These are phyloP conservation scores for Turnix velox DNA, from an alignment of 2,113 vertebrate species.

Conservation along the genomic window DNA sequence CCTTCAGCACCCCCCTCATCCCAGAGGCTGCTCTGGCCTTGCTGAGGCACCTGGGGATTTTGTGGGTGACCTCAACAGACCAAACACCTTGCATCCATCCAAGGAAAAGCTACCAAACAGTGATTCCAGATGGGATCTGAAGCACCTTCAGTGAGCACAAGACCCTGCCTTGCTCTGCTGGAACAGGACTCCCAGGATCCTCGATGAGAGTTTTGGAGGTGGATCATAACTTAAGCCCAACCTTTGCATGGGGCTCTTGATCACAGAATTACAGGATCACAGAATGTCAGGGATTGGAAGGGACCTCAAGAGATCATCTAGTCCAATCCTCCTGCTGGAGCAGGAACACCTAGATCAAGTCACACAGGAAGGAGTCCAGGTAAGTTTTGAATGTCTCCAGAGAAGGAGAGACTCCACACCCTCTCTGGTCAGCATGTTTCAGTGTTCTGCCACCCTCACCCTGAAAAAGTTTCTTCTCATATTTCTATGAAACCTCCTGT, in stretches of 20 bases:
- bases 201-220: not conserved
- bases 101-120: accelerated
- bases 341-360: no score
- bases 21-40: not conserved
- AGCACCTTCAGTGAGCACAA: not conserved
- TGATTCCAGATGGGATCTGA: not conserved
- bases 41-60: not conserved
- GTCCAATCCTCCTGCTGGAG: no score
- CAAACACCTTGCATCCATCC: accelerated
- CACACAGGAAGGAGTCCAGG: no score
- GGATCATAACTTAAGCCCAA: not conserved
- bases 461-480: no score
- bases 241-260: not conserved
- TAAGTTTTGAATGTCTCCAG: no score
- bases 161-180: accelerated
- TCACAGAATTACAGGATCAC: no score
- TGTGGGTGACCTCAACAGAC: not conserved
- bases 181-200: not conserved
- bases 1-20: accelerated
- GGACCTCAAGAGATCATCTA: no score
- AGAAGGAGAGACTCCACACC: no score
- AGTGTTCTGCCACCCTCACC: no score
- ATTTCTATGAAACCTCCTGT: no score
- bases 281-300: no score
- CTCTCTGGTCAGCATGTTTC: no score